Percentiles rank a stretch among this genome's conserved stretches.
These are phyloP conservation scores for Sandelia bainsii DNA, from an alignment of 2,797 vertebrate genomes.

Conservation along the genomic window DNA sequence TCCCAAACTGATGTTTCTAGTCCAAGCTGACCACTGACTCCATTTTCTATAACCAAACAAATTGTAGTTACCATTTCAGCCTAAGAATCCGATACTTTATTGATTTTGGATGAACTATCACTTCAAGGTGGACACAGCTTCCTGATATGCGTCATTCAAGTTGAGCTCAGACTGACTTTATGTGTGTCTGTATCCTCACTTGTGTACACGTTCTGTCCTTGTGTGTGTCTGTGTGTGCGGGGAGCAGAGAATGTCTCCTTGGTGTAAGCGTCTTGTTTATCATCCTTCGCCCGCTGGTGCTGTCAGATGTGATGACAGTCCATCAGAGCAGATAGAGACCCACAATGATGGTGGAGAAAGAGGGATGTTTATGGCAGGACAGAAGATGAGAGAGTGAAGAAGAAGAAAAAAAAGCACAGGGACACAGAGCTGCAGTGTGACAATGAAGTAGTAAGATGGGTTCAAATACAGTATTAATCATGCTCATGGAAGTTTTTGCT, in stretches of 20 bases:
- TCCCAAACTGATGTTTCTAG: no score
- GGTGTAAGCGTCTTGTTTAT: constrained; percentile 69
- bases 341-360: neutral
- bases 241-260: constrained; percentile 27
- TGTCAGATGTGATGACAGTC: constrained; percentile 69
- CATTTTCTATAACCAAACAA: no score
- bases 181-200: neutral
- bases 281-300: constrained; percentile 42
- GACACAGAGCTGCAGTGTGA: neutral
- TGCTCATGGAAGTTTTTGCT: neutral
- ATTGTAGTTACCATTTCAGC: no score
- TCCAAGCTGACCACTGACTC: no score
- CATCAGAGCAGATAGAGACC: constrained; percentile 42
- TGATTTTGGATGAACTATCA: no score
- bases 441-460: neutral
- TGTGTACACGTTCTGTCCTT: neutral
- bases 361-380: constrained; percentile 7
- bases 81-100: no score
- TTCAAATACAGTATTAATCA: no score
- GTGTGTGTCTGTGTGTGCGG: constrained; percentile 2
- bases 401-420: neutral
- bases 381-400: neutral
- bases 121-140: neutral
- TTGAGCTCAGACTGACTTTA: neutral
- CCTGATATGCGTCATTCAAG: constrained; percentile 28